Evolutionary conservation across 1,140 invertebrate genomes (phyloP), one percentile per base, ranked within the genome.

Genomic region (Doryteuthis pealeii): DNA sequence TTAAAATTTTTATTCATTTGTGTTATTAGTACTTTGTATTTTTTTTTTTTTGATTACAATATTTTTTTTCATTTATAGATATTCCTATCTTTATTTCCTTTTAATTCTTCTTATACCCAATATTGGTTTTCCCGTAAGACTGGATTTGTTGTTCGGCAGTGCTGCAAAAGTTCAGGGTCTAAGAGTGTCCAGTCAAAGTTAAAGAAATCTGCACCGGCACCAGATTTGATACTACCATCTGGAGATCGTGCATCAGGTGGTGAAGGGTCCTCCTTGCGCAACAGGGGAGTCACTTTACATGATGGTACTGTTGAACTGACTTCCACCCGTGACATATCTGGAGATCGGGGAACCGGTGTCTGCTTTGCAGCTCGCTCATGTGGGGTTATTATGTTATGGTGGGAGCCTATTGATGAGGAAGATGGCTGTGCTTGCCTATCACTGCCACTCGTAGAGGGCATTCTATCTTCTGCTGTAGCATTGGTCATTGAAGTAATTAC

Each of bases 151-250:
- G 79, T 83, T 31, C 80, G 69, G 75, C 80, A 83, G 65, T 83
- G 81, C 74, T 85, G 80, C 43, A 85, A 71, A 43, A 85, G 71
- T 73, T 85, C 83, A 32, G 83, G 83, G 43, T 84, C 83, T 78
- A 74, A 72, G 33, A 81, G 43, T 1, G 76, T 80, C 83, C 83
- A 84, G 71, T 84, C 82, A 68, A 79, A 73, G 45, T 73, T 73
- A 69, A 80, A 81, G n/a, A 82, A 68, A 32, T 83, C 81, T 31
- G 76, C 71, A 75, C 80, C 80, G 2, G 78, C 77, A 72, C 76
- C 78, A 33, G 82, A 81, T 28, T 70, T 77, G 30, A 76, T 58
- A 66, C 72, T 76, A 22, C 30, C 74, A 49, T 54, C 69, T 5
- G 78, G 77, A 66, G 70, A 58, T 28, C 40, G 68, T 68, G 58